Evolutionary conservation across 2,888 invertebrate species (phyloP), one percentile per base, ranked within the genome.

Genomic region (Luffia ferchaultella): DNA sequence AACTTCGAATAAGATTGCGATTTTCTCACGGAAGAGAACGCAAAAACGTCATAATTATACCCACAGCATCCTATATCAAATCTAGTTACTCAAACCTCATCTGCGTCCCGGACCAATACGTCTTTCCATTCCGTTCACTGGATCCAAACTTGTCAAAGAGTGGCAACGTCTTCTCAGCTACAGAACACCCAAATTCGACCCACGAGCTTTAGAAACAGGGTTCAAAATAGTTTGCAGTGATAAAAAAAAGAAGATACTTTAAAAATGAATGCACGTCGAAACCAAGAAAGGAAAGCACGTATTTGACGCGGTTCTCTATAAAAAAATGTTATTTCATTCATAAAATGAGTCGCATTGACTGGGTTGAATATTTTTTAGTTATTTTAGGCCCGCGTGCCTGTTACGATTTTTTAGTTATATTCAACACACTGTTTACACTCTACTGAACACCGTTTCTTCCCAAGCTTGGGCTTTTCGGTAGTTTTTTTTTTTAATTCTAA

Each of bases 291-390:
- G 80, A 79, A 80, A 77, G 76, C 82, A 83, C 82, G 82, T 83
- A 82, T 80, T 77, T 69, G 78, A 68, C 76, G 73, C 76, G 76
- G 78, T 76, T 66, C 71, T 62, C 63, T 64, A 62, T 41, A 68
- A 78, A 75, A 73, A 80, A 80, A 75, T 67, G 70, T 76, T 79
- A 80, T 82, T 82, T 79, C 82, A 83, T 83, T 83, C 82, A 83
- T 82, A 80, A 82, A 82, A 78, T 72, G 76, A 79, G 75, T 79
- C 65, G 76, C 77, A 80, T 79, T 80, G 70, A 79, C 72, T 62
- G 65, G 56, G 17, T 16, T 30, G 19, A 16, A 56, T 48, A 54
- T 54, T 60, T 68, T 72, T 75, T 73, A 71, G 62, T 59, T 55
- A 52, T 55, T 3, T 30, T 7, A 3, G 30, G 30, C 30, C 30